phyloP scores from a whole-genome alignment of 2,888 invertebrate species.

The Fragum sueziense region DNA sequence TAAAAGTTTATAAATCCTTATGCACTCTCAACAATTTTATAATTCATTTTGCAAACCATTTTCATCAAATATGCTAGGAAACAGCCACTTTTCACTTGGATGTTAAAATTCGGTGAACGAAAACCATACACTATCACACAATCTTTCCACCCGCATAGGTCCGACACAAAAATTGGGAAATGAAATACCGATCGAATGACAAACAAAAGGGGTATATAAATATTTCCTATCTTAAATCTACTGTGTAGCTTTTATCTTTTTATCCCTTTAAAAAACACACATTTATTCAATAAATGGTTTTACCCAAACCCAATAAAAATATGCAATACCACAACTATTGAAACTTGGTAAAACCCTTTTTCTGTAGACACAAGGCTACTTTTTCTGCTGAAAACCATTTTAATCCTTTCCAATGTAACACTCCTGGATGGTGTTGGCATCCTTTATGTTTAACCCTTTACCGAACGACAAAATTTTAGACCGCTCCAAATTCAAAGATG shows the following conservation, averaged over 20 bases:
- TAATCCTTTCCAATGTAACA: not conserved
- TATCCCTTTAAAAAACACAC: conserved; percentile 8
- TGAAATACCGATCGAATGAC: conserved; percentile 16
- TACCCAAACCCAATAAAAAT: not conserved
- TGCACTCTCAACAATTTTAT: too few relatives aligned
- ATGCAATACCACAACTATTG: not conserved
- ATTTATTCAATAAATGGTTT: not conserved
- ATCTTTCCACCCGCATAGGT: not conserved
- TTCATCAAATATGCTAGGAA: too few relatives aligned
- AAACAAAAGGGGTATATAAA: conserved; percentile 9
- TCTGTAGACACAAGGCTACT: too few relatives aligned
- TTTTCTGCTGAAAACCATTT: not conserved
- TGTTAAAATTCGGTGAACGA: not conserved
- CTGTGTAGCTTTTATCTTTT: conserved; percentile 1
- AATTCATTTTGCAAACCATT: too few relatives aligned
- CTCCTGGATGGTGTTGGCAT: not conserved
- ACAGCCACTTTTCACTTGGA: not conserved
- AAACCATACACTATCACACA: not conserved
- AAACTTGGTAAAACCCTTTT: too few relatives aligned
- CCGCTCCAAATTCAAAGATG: too few relatives aligned
- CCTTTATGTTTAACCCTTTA: too few relatives aligned
- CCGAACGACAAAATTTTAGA: too few relatives aligned
- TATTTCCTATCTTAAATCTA: conserved; percentile 7
- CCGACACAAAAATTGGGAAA: not conserved
- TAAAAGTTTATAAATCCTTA: too few relatives aligned